phyloP scores from a whole-genome alignment of 2,113 vertebrate species.

The Chelonoidis abingdonii region DNA sequence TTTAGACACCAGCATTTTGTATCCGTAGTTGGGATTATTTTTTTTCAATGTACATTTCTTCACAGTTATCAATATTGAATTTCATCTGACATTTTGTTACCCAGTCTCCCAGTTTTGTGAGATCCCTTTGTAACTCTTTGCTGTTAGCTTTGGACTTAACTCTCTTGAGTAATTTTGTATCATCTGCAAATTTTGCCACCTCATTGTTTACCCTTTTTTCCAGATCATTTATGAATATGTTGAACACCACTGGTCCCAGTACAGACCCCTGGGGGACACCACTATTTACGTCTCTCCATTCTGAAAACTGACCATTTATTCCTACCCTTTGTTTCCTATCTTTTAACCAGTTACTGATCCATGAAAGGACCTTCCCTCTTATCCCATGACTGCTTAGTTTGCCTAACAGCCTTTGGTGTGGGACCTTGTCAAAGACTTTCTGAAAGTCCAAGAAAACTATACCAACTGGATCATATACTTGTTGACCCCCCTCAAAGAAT shows the following conservation, averaged over 20 bases:
- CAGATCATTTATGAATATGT: too few relatives aligned
- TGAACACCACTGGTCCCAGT: not conserved
- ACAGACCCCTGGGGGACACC: not conserved
- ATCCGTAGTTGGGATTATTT: not conserved
- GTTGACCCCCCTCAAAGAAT: not conserved
- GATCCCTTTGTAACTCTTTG: too few relatives aligned
- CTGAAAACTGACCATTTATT: not conserved
- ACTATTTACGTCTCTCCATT: not conserved
- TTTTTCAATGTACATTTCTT: not conserved
- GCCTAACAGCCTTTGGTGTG: not conserved
- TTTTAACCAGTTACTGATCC: not conserved
- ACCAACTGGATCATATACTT: not conserved
- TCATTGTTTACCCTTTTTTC: too few relatives aligned
- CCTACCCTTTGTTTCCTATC: not conserved
- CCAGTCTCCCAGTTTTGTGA: too few relatives aligned
- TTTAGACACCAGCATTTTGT: too few relatives aligned
- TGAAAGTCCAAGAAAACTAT: not conserved
- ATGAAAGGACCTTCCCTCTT: not conserved
- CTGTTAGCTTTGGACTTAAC: too few relatives aligned
- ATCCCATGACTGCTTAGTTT: not conserved
- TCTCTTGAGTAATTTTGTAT: too few relatives aligned
- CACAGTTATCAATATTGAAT: not conserved
- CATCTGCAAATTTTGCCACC: too few relatives aligned
- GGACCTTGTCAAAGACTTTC: not conserved
- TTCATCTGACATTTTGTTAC: too few relatives aligned